Base-by-base conservation (phyloP, 2,113 vertebrate species). In the Myrmecobius fasciatus region DNA sequence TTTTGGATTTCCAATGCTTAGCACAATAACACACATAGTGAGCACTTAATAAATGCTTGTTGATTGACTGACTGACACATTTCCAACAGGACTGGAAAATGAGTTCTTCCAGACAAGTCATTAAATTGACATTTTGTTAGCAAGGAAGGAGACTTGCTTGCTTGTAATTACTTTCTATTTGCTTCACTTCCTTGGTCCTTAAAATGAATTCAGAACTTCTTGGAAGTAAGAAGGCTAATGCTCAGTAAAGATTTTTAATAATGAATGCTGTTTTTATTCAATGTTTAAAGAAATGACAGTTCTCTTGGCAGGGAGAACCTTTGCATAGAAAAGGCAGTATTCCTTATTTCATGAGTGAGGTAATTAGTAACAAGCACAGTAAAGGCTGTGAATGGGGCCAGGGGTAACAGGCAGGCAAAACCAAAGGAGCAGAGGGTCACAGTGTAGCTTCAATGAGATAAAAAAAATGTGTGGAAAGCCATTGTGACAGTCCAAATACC, bases 131-230 rank as follows among this genome's bases (percentile, higher is more conserved):
- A 96, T 49, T 89, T 95, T 96, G 49, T 53, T 48, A 49, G 96
- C 94, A 96, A 89, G 98, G 94, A 97, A 95, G 96, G 93, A 52
- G 93, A 91, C 48, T 97, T 96, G 96, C 95, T 98, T 97, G 97
- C 95, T 96, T 96, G 49, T 97, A 83, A 83, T 83, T 83, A 24
- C n/a, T 83, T 43, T 83, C 67, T 83, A 93, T 98, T 97, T 97
- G 95, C 95, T 97, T 92, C 53, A 95, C 94, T 96, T 97, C 93
- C 97, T 97, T 94, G 92, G 93, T 94, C 89, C 92, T 98, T 97
- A 97, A 97, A 98, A 97, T 91, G 96, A 97, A 75, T 97, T 97
- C 89, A 97, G 96, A 96, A 97, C 95, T 96, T 97, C 96, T 97
- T 96, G 94, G 93, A 53, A 97, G 67, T 88, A 89, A 91, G 25